Evolutionary conservation across 2,797 vertebrate genomes (phyloP), one percentile per base, ranked within the genome.

Genomic region (Neomorphus geoffroyi): DNA sequence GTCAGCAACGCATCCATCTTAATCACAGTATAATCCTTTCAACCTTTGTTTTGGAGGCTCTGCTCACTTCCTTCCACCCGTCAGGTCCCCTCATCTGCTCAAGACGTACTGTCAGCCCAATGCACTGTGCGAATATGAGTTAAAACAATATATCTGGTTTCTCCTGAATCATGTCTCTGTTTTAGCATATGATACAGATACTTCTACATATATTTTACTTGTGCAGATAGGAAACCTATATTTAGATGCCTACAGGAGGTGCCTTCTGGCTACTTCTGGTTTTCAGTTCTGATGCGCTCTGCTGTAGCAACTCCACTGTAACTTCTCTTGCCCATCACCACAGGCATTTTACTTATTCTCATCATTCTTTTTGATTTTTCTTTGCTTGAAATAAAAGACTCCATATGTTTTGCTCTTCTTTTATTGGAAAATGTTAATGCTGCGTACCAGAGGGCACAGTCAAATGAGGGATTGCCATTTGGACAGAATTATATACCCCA

Each of bases 1-100:
- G 90, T 86, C 88, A 90, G 85, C 92, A 86, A 88, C 0, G 11
- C 94, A 96, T 95, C 90, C 90, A 92, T 95, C 94, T 94, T 88
- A 78, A 91, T 94, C 91, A 81, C 82, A 84, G 46, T 32, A 4
- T 2, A 77, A 73, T 74, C 77, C 94, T 96, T 93, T 91, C 85
- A 88, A 84, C 82, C 84, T 88, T 7, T 37, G 85, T 73, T 84
- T 45, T 19, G 28, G 85, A 88, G 78, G 67, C 32, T 91, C 71
- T 70, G 58, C 53, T 92, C 14, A 24, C 93, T 54, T 75, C 84
- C 84, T 94, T 81, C 80, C 64, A 72, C 43, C 51, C 82, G 73
- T 51, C 45, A 18, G 73, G 70, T 43, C 46, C 28, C 37, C 61
- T 87, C 81, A 16, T 54, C 64, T 77, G 65, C 73, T 70, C 35